Evolutionary conservation across 2,888 invertebrate genomes (phyloP).

Genomic region (Pomacea canaliculata): DNA sequence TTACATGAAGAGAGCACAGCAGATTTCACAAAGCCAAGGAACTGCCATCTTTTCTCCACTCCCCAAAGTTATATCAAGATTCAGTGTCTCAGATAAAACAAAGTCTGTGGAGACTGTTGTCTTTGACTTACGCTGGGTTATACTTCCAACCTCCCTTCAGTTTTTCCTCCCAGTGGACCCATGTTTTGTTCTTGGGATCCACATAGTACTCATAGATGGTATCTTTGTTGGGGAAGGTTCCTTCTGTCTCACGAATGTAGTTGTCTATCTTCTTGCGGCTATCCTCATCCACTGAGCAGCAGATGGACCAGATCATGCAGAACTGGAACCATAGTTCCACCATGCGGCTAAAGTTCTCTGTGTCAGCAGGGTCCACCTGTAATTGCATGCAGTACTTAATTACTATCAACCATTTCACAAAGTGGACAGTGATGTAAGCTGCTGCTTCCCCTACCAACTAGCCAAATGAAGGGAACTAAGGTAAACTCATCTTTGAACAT

Average conservation of each 20-base stretch:
- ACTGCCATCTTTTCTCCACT: too few relatives aligned
- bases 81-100: too few relatives aligned
- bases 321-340: constrained; percentile 70
- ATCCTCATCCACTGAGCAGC: constrained; percentile 70
- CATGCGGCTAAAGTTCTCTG: constrained; percentile 66
- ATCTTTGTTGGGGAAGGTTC: constrained; percentile 84
- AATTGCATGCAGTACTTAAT: neutral
- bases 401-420: too few relatives aligned
- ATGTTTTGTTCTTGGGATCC: constrained; percentile 79
- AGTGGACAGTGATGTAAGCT: too few relatives aligned
- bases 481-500: too few relatives aligned
- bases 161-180: constrained; percentile 85
- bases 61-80: too few relatives aligned
- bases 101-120: too few relatives aligned
- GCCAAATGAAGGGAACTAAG: too few relatives aligned
- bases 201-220: constrained; percentile 91
- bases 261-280: constrained; percentile 70
- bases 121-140: constrained; percentile 74
- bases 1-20: too few relatives aligned
- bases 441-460: too few relatives aligned
- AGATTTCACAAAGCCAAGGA: too few relatives aligned
- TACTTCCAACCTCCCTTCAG: constrained; percentile 82
- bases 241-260: constrained; percentile 70
- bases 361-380: constrained; percentile 63
- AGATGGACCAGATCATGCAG: constrained; percentile 71